phyloP scores from a whole-genome alignment of 2,888 invertebrate genomes.

The Acheta domesticus region DNA sequence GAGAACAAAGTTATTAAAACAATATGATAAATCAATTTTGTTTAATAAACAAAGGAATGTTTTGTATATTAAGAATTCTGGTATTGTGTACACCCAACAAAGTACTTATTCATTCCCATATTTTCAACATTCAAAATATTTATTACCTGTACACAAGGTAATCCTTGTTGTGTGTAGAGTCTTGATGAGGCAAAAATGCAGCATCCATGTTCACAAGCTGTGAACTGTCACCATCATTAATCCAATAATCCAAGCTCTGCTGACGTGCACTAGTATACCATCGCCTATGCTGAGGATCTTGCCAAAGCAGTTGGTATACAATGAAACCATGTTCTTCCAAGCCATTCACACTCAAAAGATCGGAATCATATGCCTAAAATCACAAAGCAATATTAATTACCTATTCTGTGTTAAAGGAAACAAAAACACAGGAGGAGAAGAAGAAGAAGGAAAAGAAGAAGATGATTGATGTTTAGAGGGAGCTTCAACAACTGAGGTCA shows the following conservation, averaged over 20 bases:
- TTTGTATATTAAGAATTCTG: too few relatives aligned
- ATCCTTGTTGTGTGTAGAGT: conserved; percentile 57
- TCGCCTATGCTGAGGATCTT: conserved; percentile 79
- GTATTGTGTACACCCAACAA: too few relatives aligned
- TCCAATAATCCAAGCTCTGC: conserved; percentile 71
- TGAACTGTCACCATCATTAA: conserved; percentile 78
- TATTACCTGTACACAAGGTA: conserved; percentile 71
- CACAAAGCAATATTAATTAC: neutral
- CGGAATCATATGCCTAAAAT: conserved; percentile 68
- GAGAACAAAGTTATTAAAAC: too few relatives aligned
- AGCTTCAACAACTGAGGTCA: too few relatives aligned
- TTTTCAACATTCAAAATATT: too few relatives aligned
- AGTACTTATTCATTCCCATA: too few relatives aligned
- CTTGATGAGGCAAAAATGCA: conserved; percentile 65
- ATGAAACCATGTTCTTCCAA: conserved; percentile 86
- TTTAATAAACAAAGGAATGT: too few relatives aligned
- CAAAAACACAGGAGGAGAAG: neutral
- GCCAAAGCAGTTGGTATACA: conserved; percentile 70
- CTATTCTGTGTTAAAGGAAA: neutral
- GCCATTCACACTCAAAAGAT: conserved; percentile 74
- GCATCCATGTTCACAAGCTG: conserved; percentile 74
- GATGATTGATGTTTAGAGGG: too few relatives aligned
- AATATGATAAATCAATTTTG: too few relatives aligned
- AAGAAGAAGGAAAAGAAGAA: neutral
- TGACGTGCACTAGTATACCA: conserved; percentile 85